These are phyloP conservation scores for Pseudopleuronectes americanus DNA, from an alignment of 2,797 vertebrate species.

Conservation along the genomic window DNA sequence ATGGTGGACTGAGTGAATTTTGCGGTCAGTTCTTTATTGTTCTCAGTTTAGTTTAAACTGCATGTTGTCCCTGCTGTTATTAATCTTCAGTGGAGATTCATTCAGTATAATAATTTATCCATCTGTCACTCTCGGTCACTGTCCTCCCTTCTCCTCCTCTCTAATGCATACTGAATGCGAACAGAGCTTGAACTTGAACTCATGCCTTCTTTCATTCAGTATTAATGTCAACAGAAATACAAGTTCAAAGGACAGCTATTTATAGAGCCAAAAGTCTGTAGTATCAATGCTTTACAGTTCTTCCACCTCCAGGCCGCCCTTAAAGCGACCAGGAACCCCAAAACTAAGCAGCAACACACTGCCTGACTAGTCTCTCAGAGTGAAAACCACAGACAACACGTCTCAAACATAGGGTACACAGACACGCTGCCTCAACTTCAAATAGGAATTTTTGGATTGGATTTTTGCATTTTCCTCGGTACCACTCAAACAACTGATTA, in stretches of 20 bases:
- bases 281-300: background rate
- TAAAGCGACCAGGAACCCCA: conserved; percentile 4
- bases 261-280: conserved; percentile 30
- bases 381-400: background rate
- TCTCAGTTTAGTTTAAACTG: too few species aligned
- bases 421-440: background rate
- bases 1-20: too few species aligned
- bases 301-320: conserved; percentile 38
- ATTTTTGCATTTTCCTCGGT: too few species aligned
- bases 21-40: background rate
- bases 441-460: too few species aligned
- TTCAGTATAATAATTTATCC: background rate
- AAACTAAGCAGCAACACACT: conserved; percentile 8
- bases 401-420: background rate
- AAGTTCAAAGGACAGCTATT: conserved; percentile 49
- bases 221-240: conserved; percentile 47
- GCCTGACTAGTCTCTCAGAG: background rate
- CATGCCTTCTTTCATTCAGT: conserved; percentile 51
- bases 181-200: conserved; percentile 44
- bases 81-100: conserved; percentile 1
- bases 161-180: conserved; percentile 40
- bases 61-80: background rate
- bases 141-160: background rate
- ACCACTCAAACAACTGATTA: background rate
- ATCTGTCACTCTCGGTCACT: too few species aligned